Conservation (phyloP, 2,797 vertebrate genomes). For the Phoebastria nigripes region DNA sequence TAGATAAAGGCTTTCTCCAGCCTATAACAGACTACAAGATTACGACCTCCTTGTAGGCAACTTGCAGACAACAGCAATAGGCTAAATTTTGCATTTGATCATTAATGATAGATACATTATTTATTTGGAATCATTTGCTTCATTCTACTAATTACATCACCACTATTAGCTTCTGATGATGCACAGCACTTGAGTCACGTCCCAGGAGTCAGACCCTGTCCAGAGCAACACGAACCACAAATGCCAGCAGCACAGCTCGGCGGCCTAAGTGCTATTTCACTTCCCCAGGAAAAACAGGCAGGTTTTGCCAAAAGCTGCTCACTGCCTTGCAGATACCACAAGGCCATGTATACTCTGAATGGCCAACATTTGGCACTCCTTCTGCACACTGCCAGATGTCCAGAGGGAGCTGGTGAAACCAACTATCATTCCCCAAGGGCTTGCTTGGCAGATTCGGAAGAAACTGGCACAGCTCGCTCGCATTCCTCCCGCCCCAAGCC, state of each 20-base stretch:
- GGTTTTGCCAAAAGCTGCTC: not conserved
- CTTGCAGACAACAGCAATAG: not conserved
- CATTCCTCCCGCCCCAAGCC: not conserved
- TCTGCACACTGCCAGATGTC: not conserved
- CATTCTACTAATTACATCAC: not conserved
- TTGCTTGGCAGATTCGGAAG: not conserved
- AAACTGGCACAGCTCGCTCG: fast-evolving
- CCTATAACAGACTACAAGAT: not conserved
- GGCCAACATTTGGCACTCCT: not conserved
- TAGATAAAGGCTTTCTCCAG: not conserved
- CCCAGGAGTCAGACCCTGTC: not conserved
- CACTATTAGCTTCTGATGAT: not conserved
- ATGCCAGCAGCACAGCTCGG: fast-evolving
- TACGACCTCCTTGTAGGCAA: not conserved
- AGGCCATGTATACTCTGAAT: fast-evolving
- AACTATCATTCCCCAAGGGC: not conserved
- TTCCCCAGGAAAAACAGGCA: not conserved
- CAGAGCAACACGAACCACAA: not conserved
- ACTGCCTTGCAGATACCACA: not conserved
- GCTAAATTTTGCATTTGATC: not conserved
- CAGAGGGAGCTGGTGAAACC: not conserved
- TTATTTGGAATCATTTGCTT: slow-evolving; percentile 11
- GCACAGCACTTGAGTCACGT: not conserved
- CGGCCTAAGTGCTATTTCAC: fast-evolving
- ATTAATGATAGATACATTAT: slow-evolving; percentile 25